Evolutionary conservation across 2,888 invertebrate species (phyloP).

Genomic region (Acholoe squamosa): DNA sequence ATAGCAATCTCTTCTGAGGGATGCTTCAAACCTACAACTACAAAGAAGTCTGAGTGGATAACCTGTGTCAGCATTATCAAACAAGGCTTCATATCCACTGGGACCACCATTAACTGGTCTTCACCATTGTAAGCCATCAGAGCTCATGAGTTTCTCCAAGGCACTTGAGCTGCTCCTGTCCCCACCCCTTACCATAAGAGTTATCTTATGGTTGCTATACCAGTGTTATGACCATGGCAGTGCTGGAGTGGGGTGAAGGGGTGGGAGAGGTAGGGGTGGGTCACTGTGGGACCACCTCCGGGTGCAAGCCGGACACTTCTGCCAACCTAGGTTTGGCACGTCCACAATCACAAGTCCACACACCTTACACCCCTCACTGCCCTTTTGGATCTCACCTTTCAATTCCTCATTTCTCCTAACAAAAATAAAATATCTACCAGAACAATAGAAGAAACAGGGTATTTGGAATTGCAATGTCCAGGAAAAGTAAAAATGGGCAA

Average conservation of each 20-base stretch:
- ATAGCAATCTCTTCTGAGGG: no score
- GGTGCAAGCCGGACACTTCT: neutral
- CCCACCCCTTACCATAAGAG: neutral
- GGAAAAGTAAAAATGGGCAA: no score
- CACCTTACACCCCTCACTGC: constrained; percentile 22
- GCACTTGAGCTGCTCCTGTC: neutral
- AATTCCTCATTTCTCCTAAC: no score
- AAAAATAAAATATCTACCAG: no score
- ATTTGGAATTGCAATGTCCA: no score
- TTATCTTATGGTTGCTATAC: neutral
- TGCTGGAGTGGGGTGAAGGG: neutral
- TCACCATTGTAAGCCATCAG: neutral
- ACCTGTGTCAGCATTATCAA: no score
- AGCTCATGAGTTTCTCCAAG: neutral
- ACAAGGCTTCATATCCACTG: no score
- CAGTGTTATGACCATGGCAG: neutral
- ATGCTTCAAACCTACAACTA: no score
- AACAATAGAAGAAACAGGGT: no score
- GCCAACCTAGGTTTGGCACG: neutral
- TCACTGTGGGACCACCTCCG: constrained; percentile 5
- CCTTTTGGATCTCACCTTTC: neutral
- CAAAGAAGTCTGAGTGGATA: no score
- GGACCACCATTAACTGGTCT: neutral
- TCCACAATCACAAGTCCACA: neutral
- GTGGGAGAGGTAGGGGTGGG: neutral